Conservation (phyloP, 1,140 invertebrate species). For the Anastrepha ludens region DNA sequence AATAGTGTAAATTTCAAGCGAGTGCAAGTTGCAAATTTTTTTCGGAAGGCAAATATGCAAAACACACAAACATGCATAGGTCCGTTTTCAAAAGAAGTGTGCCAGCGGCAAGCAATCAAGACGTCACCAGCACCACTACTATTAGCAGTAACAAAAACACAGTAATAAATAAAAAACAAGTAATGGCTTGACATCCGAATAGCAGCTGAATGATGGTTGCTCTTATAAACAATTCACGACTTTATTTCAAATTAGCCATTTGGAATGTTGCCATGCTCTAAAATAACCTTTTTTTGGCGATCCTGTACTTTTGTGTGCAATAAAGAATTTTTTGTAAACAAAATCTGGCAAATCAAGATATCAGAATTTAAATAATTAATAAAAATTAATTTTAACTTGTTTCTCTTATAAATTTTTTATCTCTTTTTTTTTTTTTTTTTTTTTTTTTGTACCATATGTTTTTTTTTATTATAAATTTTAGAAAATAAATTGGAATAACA, state of each 20-base stretch:
- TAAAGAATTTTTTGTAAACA: too few relatives aligned
- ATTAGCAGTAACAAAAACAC: neutral
- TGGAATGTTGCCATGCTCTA: neutral
- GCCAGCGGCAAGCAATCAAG: constrained; percentile 37
- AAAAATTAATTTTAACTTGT: too few relatives aligned
- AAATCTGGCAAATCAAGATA: too few relatives aligned
- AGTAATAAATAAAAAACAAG: neutral
- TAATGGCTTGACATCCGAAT: constrained; percentile 8
- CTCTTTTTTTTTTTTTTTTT: too few relatives aligned
- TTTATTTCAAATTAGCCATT: constrained; percentile 23
- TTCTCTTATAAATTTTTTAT: too few relatives aligned
- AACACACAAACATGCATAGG: neutral
- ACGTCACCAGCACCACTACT: neutral
- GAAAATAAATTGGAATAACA: too few relatives aligned
- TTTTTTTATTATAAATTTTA: too few relatives aligned
- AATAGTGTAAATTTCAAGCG: constrained; percentile 12
- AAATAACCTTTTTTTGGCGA: too few relatives aligned
- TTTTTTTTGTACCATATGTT: too few relatives aligned
- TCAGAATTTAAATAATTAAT: too few relatives aligned
- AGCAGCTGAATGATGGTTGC: neutral
- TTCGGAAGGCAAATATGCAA: neutral
- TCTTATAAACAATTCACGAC: constrained; percentile 24
- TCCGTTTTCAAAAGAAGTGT: constrained; percentile 1
- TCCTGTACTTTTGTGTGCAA: too few relatives aligned
- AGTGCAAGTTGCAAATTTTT: neutral